These are phyloP conservation scores for Fulmarus glacialis DNA, from an alignment of 2,113 vertebrate species.

Conservation along the genomic window DNA sequence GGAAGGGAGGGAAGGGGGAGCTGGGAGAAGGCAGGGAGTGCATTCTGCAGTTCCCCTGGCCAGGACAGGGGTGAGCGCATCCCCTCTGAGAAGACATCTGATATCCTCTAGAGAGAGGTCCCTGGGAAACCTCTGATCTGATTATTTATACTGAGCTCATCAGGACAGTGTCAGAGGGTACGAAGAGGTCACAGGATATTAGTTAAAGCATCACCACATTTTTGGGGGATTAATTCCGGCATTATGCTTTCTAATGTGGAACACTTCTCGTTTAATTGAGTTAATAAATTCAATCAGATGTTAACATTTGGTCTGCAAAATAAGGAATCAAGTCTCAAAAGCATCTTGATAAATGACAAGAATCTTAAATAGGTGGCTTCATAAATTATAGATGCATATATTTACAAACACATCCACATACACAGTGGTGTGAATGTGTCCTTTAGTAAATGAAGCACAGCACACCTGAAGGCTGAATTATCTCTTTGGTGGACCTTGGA, in stretches of 20 bases:
- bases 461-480: neutral
- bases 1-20: neutral
- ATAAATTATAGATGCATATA: constrained; percentile 44
- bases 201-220: constrained; percentile 61
- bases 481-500: neutral
- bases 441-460: neutral
- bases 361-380: constrained; percentile 51
- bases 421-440: neutral
- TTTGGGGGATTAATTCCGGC: constrained; percentile 22
- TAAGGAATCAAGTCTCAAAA: constrained; percentile 57
- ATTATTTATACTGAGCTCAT: constrained; percentile 38
- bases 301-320: constrained; percentile 65
- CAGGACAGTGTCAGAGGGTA: neutral
- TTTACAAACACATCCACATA: constrained; percentile 8
- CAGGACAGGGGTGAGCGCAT: accelerated
- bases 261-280: constrained; percentile 27
- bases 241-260: constrained; percentile 54
- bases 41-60: neutral
- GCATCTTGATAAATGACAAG: constrained; percentile 58
- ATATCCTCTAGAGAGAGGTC: neutral
- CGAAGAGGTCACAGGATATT: constrained; percentile 33
- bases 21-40: neutral
- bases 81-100: neutral
- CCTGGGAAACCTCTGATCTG: constrained; percentile 1
- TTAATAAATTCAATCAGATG: constrained; percentile 63